Percentiles rank a stretch among this genome's conserved stretches.
Evolutionary conservation across 2,888 invertebrate genomes (phyloP).

Genomic region (Lithophane socia): DNA sequence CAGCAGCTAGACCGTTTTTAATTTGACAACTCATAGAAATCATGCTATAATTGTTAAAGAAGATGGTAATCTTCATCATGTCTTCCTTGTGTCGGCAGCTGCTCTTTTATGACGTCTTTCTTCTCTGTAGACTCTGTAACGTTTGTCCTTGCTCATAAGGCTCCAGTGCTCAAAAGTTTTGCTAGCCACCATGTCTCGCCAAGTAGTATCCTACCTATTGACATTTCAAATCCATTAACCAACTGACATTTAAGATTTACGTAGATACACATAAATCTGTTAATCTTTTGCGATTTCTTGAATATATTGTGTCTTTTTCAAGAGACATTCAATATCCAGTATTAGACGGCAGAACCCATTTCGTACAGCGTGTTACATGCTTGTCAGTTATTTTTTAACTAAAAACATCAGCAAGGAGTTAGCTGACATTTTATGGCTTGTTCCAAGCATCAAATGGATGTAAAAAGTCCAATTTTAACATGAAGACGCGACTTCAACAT

Average conservation of each 20-base stretch:
- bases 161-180: background rate
- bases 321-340: background rate
- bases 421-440: constrained; percentile 78
- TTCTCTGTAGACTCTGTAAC: background rate
- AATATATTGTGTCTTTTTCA: background rate
- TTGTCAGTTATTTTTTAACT: constrained; percentile 58
- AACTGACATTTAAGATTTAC: constrained; percentile 23
- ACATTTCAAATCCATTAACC: constrained; percentile 35
- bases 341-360: constrained; percentile 47
- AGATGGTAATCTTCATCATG: too few relatives aligned
- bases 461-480: constrained; percentile 63
- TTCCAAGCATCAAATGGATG: constrained; percentile 59
- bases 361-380: background rate
- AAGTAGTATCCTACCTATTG: constrained; percentile 31
- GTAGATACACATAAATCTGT: constrained; percentile 24
- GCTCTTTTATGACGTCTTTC: background rate
- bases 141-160: background rate
- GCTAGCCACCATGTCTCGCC: background rate
- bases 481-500: constrained; percentile 45
- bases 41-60: background rate
- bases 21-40: background rate
- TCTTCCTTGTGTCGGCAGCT: background rate
- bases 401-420: constrained; percentile 62
- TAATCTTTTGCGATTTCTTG: constrained; percentile 36
- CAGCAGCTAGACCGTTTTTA: background rate